A percentile compares a stretch with the other conserved stretches of the same genome.
Conservation (phyloP, 92 coral and sea anemone genomes). For the Epizoanthus scotinus region DNA sequence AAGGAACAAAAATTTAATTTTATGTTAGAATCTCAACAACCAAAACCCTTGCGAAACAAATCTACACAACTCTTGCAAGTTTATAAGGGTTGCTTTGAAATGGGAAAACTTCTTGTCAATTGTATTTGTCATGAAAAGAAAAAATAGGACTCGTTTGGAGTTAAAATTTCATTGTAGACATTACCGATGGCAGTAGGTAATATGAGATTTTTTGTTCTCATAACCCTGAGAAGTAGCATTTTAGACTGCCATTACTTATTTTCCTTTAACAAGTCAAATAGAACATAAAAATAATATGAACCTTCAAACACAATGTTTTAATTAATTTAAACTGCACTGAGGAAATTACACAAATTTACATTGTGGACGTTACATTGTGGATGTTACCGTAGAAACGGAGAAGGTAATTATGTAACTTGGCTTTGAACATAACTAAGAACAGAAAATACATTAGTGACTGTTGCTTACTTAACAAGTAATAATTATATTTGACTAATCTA, state of each 20-base stretch:
- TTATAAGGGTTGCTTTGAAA: too few relatives aligned
- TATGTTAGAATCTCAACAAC: neutral
- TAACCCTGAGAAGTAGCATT: neutral
- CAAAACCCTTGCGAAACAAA: neutral
- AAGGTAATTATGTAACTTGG: neutral
- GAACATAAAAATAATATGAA: neutral
- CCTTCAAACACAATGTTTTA: constrained; percentile 1
- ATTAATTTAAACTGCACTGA: neutral
- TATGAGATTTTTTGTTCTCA: too few relatives aligned
- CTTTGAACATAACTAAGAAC: neutral
- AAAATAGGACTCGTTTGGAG: too few relatives aligned
- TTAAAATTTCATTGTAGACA: neutral
- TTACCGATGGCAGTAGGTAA: too few relatives aligned
- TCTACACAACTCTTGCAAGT: neutral
- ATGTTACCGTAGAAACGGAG: too few relatives aligned
- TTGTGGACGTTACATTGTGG: neutral
- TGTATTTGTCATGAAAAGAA: neutral
- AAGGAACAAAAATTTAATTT: too few relatives aligned
- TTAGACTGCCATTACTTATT: neutral
- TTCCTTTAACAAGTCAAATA: constrained; percentile 1
- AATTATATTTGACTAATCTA: neutral
- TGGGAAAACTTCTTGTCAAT: neutral
- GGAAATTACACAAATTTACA: neutral
- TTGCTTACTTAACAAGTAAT: neutral
- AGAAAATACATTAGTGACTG: too few relatives aligned